These are phyloP conservation scores for Homalodisca vitripennis DNA, from an alignment of 1,140 invertebrate species.

Conservation along the genomic window DNA sequence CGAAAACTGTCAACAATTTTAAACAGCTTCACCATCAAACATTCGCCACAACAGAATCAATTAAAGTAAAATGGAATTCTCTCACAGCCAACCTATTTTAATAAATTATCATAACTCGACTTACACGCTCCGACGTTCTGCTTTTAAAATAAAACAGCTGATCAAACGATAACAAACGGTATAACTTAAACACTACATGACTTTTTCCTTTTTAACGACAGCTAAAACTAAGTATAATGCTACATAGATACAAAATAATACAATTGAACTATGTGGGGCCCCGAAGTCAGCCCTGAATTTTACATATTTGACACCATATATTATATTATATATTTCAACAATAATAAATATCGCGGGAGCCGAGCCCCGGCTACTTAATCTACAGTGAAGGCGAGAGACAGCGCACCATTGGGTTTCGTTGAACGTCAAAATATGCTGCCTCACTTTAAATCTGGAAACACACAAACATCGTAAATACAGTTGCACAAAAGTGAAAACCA, in stretches of 20 bases:
- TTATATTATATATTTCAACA: slow-evolving; percentile 20
- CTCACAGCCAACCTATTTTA: slow-evolving; percentile 25
- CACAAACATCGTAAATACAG: too few species aligned
- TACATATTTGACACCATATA: slow-evolving; percentile 25
- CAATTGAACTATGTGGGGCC: neutral
- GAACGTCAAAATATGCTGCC: neutral
- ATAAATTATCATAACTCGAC: slow-evolving; percentile 19
- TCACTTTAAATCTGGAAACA: too few species aligned
- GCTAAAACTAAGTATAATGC: slow-evolving; percentile 19
- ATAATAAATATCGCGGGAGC: slow-evolving; percentile 12
- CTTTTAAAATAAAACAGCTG: slow-evolving; percentile 7
- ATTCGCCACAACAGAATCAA: neutral
- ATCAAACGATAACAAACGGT: neutral
- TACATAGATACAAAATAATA: slow-evolving; percentile 22
- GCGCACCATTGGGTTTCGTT: slow-evolving; percentile 15
- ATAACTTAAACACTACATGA: slow-evolving; percentile 11
- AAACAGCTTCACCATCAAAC: neutral
- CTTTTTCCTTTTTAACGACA: slow-evolving; percentile 10
- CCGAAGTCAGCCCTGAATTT: neutral
- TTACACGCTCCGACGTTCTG: slow-evolving; percentile 4
- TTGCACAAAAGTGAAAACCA: too few species aligned
- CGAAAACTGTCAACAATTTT: neutral
- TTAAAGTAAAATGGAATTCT: slow-evolving; percentile 21
- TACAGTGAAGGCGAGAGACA: slow-evolving; percentile 15
- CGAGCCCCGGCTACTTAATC: neutral